phyloP scores from a whole-genome alignment of 1,140 invertebrate species.

The Pseudachorutes palmiensis region DNA sequence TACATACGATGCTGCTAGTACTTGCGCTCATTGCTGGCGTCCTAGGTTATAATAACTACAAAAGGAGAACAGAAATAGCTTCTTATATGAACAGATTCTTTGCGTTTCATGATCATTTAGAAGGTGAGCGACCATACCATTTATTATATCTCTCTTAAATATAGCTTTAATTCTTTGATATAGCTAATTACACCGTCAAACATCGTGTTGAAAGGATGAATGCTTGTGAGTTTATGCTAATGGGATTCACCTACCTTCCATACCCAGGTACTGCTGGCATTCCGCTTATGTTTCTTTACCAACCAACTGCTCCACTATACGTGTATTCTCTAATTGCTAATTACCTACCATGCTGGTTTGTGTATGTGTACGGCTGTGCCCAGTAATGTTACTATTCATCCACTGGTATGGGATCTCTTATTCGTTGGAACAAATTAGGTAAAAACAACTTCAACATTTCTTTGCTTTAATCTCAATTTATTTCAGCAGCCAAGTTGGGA shows the following conservation, averaged over 20 bases:
- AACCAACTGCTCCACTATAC: background rate
- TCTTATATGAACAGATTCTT: background rate
- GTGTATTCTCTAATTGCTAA: background rate
- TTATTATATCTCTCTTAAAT: background rate
- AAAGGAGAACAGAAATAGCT: background rate
- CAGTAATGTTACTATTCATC: background rate
- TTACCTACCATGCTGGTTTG: background rate
- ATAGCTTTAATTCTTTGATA: background rate
- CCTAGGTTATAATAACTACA: background rate
- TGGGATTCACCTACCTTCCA: background rate
- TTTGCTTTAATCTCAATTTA: background rate
- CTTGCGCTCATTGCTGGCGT: background rate
- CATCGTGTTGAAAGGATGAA: background rate
- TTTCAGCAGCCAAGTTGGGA: background rate
- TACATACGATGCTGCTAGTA: background rate
- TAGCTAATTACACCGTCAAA: background rate
- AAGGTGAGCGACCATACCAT: background rate
- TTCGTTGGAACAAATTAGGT: background rate
- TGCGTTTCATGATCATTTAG: background rate
- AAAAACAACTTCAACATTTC: background rate
- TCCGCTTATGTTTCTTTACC: background rate
- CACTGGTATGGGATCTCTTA: background rate
- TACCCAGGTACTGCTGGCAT: background rate
- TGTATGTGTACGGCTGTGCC: background rate
- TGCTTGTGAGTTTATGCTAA: background rate